phyloP scores from a whole-genome alignment of 2,888 invertebrate genomes.

The Selenia dentaria region DNA sequence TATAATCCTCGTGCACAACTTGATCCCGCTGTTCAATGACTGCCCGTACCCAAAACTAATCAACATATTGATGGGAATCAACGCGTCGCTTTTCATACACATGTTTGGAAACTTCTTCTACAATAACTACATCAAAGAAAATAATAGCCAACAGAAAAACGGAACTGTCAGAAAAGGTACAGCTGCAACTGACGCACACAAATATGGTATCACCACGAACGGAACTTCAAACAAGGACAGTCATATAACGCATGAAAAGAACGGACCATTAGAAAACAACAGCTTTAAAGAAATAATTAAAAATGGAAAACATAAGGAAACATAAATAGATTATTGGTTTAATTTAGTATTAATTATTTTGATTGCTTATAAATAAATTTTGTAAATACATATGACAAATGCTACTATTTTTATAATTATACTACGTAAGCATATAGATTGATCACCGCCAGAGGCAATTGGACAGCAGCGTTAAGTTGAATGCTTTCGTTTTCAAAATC shows the following conservation, averaged over 20 bases:
- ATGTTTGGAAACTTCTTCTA: conserved; percentile 15
- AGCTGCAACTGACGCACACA: background rate
- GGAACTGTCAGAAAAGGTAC: conserved; percentile 2
- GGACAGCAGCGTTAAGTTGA: too few species aligned
- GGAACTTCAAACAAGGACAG: background rate
- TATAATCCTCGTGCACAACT: conserved; percentile 7
- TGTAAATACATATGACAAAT: too few species aligned
- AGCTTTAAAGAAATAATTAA: background rate
- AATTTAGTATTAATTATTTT: background rate
- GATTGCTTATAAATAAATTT: background rate
- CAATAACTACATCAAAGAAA: conserved; percentile 5
- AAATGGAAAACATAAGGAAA: conserved; percentile 8
- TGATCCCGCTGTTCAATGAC: conserved; percentile 9
- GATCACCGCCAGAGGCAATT: too few species aligned
- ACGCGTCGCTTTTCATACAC: conserved; percentile 7
- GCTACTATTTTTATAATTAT: too few species aligned
- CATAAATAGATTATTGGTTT: background rate
- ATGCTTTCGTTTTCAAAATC: too few species aligned
- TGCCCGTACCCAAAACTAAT: conserved; percentile 7
- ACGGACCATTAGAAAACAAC: background rate
- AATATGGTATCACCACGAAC: background rate
- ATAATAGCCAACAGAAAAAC: background rate
- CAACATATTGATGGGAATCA: background rate
- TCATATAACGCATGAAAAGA: background rate
- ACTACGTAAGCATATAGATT: too few species aligned